Evolutionary conservation across 1,140 invertebrate genomes (phyloP).

Genomic region (Sipha flava): DNA sequence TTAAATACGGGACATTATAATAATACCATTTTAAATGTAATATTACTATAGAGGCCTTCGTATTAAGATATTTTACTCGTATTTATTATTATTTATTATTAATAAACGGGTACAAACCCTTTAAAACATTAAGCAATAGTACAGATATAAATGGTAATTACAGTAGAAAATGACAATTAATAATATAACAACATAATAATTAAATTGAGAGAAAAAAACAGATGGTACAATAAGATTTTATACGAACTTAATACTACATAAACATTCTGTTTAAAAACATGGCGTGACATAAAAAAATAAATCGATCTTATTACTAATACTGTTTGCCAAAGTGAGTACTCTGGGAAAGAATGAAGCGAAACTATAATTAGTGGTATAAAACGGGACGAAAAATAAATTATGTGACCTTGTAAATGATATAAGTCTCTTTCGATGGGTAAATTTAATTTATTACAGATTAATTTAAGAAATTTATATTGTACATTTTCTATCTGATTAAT

Average conservation of each 20-base stretch:
- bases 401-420: not conserved
- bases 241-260: not conserved
- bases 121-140: too few relatives aligned
- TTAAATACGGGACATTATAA: too few relatives aligned
- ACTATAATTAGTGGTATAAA: not conserved
- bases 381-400: not conserved
- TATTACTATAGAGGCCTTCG: too few relatives aligned
- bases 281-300: not conserved
- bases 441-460: conserved; percentile 8
- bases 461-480: not conserved
- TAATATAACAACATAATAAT: too few relatives aligned
- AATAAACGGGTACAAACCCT: too few relatives aligned
- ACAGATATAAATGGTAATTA: too few relatives aligned
- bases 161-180: too few relatives aligned
- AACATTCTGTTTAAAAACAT: not conserved
- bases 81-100: too few relatives aligned
- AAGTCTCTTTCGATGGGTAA: not conserved
- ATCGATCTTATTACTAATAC: not conserved
- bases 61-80: too few relatives aligned
- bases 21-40: too few relatives aligned
- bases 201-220: too few relatives aligned
- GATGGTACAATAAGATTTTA: too few relatives aligned
- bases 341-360: not conserved
- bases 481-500: not conserved
- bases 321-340: not conserved